Base-by-base conservation (phyloP, 1,140 invertebrate species). In the Dendroctonus ponderosae region DNA sequence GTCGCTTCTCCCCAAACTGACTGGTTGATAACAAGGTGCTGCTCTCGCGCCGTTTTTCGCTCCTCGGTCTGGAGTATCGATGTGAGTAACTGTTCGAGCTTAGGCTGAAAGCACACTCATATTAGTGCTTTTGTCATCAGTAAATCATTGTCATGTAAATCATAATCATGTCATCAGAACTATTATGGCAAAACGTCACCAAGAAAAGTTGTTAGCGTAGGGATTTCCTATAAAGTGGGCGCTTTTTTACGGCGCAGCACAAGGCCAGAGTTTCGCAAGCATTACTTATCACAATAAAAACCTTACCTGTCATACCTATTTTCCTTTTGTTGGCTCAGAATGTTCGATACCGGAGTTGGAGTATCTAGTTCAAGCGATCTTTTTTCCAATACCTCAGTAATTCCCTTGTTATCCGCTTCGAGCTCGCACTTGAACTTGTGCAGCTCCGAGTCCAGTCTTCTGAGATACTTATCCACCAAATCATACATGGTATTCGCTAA, bases 361-460 rank as follows among this genome's bases (percentile, higher is more conserved):
- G 85, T 84, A 77, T 93, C 91, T 41, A 93, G 78, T 70, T 93
- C 91, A 12, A 93, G 79, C 0, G 91, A 93, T n/a, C 90, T 80
- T 81, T 97, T 97, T 80, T 99, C 96, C 66, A 99, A 79, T 41
- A 96, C 84, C 82, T 98, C 96, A 8, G 97, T 99, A 50, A 99
- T 98, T 12, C 97, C 97, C 71, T 96, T 93, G 83, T 98, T 95
- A 79, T 98, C 96, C 37, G 96, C 96, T 82, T 99, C 97, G 48
- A 99, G 77, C 82, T 99, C 97, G 85, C 97, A 94, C 83, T 98
- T 98, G 79, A 99, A 99, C 80, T 99, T 98, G 71, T 94, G 89
- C 41, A 98, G 79, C 78, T 99, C 97, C 76, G 93, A 93, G 77
- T 98, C 96, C 51, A 99, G 81, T 80, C 93, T 86, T 66, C 95